A percentile compares a stretch with the other conserved stretches of the same genome.
Evolutionary conservation across 1,140 invertebrate species (phyloP).

Genomic region (Hycleus phaleratus): DNA sequence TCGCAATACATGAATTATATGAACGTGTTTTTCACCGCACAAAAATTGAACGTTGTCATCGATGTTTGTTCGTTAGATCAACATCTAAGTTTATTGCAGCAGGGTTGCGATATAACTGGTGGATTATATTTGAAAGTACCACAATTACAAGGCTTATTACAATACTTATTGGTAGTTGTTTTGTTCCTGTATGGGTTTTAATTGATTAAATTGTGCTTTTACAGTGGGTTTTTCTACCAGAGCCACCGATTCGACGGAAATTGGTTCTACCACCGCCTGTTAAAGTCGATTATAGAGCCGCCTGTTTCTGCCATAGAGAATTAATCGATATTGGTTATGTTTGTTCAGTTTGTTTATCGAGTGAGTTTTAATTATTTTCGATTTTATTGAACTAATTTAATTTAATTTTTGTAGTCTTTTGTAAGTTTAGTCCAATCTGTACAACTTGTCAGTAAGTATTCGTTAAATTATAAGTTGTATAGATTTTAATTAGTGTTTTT

Average conservation of each 20-base stretch:
- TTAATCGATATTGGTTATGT: constrained; percentile 94
- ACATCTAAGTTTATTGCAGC: constrained; percentile 83
- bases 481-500: constrained; percentile 42
- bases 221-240: constrained; percentile 90
- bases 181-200: neutral
- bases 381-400: constrained; percentile 2
- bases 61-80: constrained; percentile 92
- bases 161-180: constrained; percentile 76
- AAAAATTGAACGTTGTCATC: constrained; percentile 82
- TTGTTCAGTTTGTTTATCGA: constrained; percentile 94
- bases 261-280: constrained; percentile 81
- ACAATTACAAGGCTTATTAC: constrained; percentile 73
- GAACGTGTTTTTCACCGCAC: constrained; percentile 94
- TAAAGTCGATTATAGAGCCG: constrained; percentile 91
- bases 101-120: constrained; percentile 93
- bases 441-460: constrained; percentile 89
- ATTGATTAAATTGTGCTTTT: constrained; percentile 27
- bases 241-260: constrained; percentile 68
- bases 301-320: constrained; percentile 97
- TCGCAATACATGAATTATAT: constrained; percentile 98
- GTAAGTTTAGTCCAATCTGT: constrained; percentile 94
- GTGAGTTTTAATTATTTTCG: constrained; percentile 45
- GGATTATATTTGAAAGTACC: constrained; percentile 82
- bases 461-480: constrained; percentile 2
- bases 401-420: constrained; percentile 76